A percentile compares a stretch with the other conserved stretches of the same genome.
Conservation (phyloP, 2,113 vertebrate genomes). For the Mastomys natalensis region DNA sequence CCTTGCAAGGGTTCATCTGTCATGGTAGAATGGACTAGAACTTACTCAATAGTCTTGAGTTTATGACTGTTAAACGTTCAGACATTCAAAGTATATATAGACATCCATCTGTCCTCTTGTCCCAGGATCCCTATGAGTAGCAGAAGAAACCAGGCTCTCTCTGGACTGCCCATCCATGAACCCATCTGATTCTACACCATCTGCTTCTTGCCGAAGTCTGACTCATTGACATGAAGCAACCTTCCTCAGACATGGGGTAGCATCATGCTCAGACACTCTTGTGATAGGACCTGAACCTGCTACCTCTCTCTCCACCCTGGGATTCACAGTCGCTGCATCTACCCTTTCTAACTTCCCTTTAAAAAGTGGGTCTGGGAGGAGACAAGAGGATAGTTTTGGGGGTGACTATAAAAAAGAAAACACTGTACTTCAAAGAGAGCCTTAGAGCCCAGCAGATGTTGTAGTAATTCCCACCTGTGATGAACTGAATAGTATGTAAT, state of each 20-base stretch:
- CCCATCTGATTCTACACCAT: too few relatives aligned
- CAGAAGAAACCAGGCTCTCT: not conserved
- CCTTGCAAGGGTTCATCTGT: not conserved
- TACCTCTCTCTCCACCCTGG: too few relatives aligned
- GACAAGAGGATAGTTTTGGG: not conserved
- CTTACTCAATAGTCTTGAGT: not conserved
- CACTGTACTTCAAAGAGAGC: not conserved
- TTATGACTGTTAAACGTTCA: not conserved
- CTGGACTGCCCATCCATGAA: not conserved
- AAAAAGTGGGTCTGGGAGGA: not conserved
- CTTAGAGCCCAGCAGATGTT: not conserved
- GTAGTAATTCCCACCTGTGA: not conserved
- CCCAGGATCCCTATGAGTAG: not conserved
- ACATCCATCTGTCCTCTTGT: not conserved
- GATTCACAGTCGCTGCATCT: rapidly evolving
- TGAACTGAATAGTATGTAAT: not conserved
- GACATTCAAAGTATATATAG: not conserved
- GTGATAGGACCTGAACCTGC: not conserved
- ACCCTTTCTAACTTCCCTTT: not conserved
- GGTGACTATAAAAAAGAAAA: not conserved
- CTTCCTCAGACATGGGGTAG: not conserved
- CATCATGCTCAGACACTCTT: not conserved
- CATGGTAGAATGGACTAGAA: not conserved
- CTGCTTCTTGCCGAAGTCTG: not conserved
- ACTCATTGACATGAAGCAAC: not conserved